phyloP scores from a whole-genome alignment of 2,888 invertebrate species.

The Sarcophaga variegata region DNA sequence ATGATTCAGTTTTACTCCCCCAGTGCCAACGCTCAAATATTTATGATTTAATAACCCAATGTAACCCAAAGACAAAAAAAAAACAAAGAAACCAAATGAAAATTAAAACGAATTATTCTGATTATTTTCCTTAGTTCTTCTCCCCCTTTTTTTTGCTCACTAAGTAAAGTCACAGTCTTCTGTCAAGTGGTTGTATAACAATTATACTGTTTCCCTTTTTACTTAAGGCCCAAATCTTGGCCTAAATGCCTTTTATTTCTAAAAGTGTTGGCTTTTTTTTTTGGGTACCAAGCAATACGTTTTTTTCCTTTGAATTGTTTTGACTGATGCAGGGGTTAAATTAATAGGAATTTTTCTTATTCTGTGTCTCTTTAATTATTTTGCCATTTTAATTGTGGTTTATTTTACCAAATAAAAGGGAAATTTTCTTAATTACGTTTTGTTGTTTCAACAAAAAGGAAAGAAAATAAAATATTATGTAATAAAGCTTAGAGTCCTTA shows the following conservation, averaged over 20 bases:
- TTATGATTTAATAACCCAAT: not conserved
- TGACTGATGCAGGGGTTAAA: constrained; percentile 32
- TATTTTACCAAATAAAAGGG: constrained; percentile 21
- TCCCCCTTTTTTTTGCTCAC: too few relatives aligned
- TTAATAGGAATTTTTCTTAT: not conserved
- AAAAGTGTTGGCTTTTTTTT: too few relatives aligned
- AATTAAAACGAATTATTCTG: too few relatives aligned
- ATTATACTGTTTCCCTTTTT: constrained; percentile 45
- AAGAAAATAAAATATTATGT: too few relatives aligned
- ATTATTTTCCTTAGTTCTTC: too few relatives aligned
- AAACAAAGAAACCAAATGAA: not conserved
- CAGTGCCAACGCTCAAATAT: not conserved
- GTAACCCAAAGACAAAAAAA: not conserved
- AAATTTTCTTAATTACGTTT: constrained; percentile 12
- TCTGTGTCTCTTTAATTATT: constrained; percentile 15
- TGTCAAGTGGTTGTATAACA: constrained; percentile 60
- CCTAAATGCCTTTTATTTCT: not conserved
- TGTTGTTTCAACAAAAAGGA: too few relatives aligned
- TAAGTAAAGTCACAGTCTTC: constrained; percentile 19
- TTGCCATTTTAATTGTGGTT: not conserved
- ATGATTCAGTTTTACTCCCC: constrained; percentile 7
- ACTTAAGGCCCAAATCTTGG: not conserved
- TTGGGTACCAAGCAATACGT: too few relatives aligned
- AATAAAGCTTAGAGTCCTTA: too few relatives aligned
- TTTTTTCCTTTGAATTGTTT: constrained; percentile 4